Base-by-base conservation (phyloP, 1,140 invertebrate genomes). In the Oryctes rhinoceros region DNA sequence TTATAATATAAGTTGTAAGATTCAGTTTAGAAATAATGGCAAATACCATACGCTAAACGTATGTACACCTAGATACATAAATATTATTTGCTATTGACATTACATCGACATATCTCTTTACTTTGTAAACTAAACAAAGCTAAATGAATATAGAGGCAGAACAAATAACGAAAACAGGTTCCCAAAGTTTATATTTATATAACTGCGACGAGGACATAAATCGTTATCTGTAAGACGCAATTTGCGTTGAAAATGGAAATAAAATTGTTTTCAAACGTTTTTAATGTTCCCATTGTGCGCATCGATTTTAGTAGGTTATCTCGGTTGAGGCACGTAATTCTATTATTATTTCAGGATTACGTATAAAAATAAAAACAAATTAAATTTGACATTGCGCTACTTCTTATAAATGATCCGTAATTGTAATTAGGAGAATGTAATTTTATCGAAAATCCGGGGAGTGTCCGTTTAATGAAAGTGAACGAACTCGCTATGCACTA, bases 61-160 rank as follows among this genome's bases (percentile, higher is more conserved):
- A 15, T 59, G 11, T n/a, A 15, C n/a, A 59, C 53, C 15, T 59
- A 59, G 18, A 59, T 59, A 59, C n/a, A 18, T 59, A 59, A 6
- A 59, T 59, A 18, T 30, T 30, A 30, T 59, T 59, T 18, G 53
- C 53, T 18, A 3, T 59, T n/a, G 18, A 59, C 15, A 59, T 59
- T 18, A 59, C 18, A 59, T 6, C 15, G 5, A 59, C 15, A 59
- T 18, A 18, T 59, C 11, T 53, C 49, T 59, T 59, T 18, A 59
- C 53, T 59, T n/a, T 59, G 53, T 59, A 59, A 59, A 59, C 2
- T 59, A 59, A 59, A 59, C 53, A 59, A 44, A 44, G 39, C 18
- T 59, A 59, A 18, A 6, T 59, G 53, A 59, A 59, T 59, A 59
- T 59, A 59, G 13, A n/a, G 5, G 18, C 15, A 59, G 18, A 18